phyloP scores from a whole-genome alignment of 2,797 vertebrate species.

The Peromyscus aztecus region DNA sequence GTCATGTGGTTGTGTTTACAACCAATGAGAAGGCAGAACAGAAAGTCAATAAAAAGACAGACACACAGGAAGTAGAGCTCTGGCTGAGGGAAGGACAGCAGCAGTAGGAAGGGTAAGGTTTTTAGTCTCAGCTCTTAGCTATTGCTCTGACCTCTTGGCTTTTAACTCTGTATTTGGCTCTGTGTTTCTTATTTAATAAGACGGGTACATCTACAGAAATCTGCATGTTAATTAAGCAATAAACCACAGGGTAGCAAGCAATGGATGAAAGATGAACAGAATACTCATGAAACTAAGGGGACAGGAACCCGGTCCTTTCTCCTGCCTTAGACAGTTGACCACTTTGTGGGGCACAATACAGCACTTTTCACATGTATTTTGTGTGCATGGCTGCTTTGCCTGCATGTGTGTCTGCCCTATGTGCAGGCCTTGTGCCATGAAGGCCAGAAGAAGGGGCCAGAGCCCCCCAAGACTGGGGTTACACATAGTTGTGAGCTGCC shows the following conservation, averaged over 20 bases:
- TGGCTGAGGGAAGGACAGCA: too few species aligned
- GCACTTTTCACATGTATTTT: neutral
- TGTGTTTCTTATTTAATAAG: too few species aligned
- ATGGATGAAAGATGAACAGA: neutral
- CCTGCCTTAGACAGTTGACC: neutral
- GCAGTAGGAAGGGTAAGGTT: too few species aligned
- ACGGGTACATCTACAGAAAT: too few species aligned
- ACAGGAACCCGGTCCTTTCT: fast-evolving
- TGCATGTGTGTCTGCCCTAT: neutral
- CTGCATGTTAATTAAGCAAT: neutral
- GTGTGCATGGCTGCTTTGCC: neutral
- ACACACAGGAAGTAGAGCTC: too few species aligned
- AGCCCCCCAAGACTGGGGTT: neutral
- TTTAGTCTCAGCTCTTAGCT: too few species aligned
- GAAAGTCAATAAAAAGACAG: too few species aligned
- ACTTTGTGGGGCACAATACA: neutral
- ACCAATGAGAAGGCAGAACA: too few species aligned
- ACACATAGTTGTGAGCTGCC: neutral
- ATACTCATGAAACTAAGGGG: fast-evolving
- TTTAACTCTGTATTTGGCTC: too few species aligned
- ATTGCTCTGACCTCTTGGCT: too few species aligned
- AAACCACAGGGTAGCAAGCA: neutral
- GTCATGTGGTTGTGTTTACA: too few species aligned
- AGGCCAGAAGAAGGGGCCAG: neutral
- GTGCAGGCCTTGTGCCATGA: neutral